Base-by-base conservation (phyloP, 1,140 invertebrate species). In the Heliconius congener region DNA sequence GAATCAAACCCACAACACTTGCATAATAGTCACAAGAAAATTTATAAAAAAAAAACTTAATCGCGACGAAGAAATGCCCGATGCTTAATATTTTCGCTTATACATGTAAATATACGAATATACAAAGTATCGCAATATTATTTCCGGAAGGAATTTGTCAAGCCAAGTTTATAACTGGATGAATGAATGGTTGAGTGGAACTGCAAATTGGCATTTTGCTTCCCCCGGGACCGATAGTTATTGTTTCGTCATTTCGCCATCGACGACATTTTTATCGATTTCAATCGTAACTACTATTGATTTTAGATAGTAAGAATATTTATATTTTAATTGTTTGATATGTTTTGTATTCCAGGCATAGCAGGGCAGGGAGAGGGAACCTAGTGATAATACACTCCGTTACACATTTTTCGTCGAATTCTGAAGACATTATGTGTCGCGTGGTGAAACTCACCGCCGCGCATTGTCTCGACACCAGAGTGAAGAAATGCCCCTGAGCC, bases 131-230 rank as follows among this genome's bases (percentile, higher is more conserved):
- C 23, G 60, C 60, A 30, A 66, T 30, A 66, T 66, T 66, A 66
- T 66, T 66, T 66, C 60, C 60, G 16, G 60, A 27, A 66, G 60
- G 60, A 30, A 66, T 66, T 66, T 66, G 60, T 30, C 60, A 66
- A 66, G 60, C 60, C 60, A 66, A 66, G 60, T 66, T 66, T 66
- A 66, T 66, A 66, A 66, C 23, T 66, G 60, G 60, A 66, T 66
- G 60, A 66, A 66, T 66, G 13, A 66, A 66, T 66, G 60, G 71
- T 71, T 71, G 71, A 71, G 71, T 71, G 71, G 71, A 71, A 71
- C 71, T 71, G 71, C 71, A 71, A 71, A 71, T 71, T 71, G 71
- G 71, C 71, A 71, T 71, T 71, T 71, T 71, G 71, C 71, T 39
- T 39, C 71, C 71, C 71, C 71, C 18, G 71, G 71, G 71, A 8